Evolutionary conservation across 2,888 invertebrate genomes (phyloP).

Genomic region (Prenolepis imparis): DNA sequence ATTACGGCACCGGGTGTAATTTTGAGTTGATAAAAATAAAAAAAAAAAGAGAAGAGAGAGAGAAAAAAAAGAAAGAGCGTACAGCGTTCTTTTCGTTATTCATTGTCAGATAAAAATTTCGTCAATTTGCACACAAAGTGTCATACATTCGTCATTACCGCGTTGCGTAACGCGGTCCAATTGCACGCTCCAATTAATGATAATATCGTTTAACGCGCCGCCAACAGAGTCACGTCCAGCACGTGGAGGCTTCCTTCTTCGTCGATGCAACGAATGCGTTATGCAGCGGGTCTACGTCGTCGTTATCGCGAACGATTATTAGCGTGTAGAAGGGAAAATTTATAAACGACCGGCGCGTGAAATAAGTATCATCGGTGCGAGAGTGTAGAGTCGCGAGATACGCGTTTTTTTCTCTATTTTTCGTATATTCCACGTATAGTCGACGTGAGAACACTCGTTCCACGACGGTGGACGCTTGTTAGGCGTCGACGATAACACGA

Average conservation of each 20-base stretch:
- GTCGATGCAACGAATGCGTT: neutral
- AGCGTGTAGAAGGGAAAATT: constrained; percentile 14
- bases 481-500: constrained; percentile 45
- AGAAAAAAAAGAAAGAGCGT: neutral
- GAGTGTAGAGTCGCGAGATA: neutral
- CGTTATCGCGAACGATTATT: constrained; percentile 37
- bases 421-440: constrained; percentile 42
- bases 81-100: neutral
- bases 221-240: neutral
- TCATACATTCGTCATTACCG: constrained; percentile 19
- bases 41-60: neutral
- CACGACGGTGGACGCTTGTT: constrained; percentile 40
- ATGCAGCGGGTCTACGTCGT: neutral
- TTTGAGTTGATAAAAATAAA: constrained; percentile 15
- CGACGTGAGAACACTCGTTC: constrained; percentile 56
- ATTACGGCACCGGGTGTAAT: constrained; percentile 31
- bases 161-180: constrained; percentile 47
- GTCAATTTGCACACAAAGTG: constrained; percentile 29
- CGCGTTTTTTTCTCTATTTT: constrained; percentile 2
- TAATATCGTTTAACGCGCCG: constrained; percentile 49
- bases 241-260: constrained; percentile 28
- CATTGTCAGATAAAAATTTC: neutral
- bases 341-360: neutral
- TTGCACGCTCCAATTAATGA: constrained; percentile 55
- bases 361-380: neutral